These are phyloP conservation scores for Acronicta alni DNA, from an alignment of 2,888 invertebrate species.

Conservation along the genomic window DNA sequence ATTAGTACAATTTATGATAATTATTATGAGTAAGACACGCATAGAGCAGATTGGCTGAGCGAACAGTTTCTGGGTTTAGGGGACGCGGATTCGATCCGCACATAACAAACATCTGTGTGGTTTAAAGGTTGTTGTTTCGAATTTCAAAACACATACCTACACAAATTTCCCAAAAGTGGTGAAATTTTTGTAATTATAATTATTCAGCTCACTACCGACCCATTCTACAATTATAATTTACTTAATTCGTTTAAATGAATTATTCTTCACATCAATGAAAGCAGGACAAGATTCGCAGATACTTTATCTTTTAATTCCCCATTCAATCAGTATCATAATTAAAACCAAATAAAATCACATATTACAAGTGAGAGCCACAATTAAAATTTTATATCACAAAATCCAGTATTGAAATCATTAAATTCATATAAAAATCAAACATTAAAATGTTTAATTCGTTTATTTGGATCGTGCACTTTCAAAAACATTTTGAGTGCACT, in stretches of 20 bases:
- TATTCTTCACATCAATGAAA: background rate
- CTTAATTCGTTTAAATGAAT: too few relatives aligned
- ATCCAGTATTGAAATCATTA: conserved; percentile 21
- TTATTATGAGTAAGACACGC: too few relatives aligned
- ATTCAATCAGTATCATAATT: conserved; percentile 17
- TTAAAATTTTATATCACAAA: conserved; percentile 35
- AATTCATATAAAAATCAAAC: conserved; percentile 58
- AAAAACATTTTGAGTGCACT: conserved; percentile 63
- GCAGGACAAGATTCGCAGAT: background rate
- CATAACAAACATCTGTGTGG: too few relatives aligned
- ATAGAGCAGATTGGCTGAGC: too few relatives aligned
- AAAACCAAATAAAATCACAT: conserved; percentile 28
- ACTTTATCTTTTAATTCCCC: background rate
- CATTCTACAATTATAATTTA: too few relatives aligned
- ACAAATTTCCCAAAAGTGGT: too few relatives aligned
- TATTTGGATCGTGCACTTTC: conserved; percentile 62
- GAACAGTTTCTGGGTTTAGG: too few relatives aligned
- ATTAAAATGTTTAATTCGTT: conserved; percentile 52
- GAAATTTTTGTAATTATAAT: too few relatives aligned
- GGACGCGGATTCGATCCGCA: too few relatives aligned
- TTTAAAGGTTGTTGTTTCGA: too few relatives aligned
- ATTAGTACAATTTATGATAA: background rate
- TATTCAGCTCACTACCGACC: too few relatives aligned
- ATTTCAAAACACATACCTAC: too few relatives aligned
- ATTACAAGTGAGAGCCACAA: conserved; percentile 39